A percentile compares a stretch with the other conserved stretches of the same genome.
Conservation (phyloP, 2,113 vertebrate genomes). For the Pithys albifrons region DNA sequence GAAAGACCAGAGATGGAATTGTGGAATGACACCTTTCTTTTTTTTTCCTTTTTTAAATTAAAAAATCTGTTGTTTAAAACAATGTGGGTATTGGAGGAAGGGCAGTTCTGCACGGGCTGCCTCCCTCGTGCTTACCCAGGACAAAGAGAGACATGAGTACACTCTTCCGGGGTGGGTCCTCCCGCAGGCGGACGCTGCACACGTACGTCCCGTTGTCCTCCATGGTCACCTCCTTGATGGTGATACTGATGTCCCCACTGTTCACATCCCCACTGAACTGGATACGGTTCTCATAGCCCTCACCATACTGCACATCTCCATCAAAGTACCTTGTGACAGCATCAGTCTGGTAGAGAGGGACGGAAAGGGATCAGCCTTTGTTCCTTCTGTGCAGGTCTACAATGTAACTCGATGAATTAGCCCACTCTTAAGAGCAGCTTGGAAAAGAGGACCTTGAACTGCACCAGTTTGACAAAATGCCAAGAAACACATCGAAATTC, state of each 20-base stretch:
- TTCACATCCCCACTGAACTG: background rate
- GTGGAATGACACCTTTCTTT: background rate
- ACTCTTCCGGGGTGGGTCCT: conserved; percentile 46
- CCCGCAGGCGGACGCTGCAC: conserved; percentile 73
- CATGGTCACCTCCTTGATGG: conserved; percentile 73
- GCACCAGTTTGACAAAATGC: background rate
- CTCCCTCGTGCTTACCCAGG: conserved; percentile 77
- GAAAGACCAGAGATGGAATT: background rate
- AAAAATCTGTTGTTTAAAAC: background rate
- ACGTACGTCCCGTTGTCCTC: conserved; percentile 80
- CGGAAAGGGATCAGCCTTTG: background rate
- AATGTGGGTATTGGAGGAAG: accelerated
- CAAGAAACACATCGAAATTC: background rate
- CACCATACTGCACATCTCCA: background rate
- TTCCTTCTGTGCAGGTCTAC: background rate
- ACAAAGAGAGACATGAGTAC: conserved; percentile 75
- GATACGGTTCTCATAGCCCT: conserved; percentile 67
- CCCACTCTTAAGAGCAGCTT: background rate
- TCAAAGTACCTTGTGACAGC: conserved; percentile 53
- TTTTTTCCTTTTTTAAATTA: background rate
- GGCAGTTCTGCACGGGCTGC: background rate
- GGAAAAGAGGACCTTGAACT: background rate
- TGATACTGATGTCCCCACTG: conserved; percentile 58
- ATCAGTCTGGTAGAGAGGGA: conserved; percentile 51
- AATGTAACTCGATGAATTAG: accelerated